Base-by-base conservation (phyloP, 2,797 vertebrate species). In the Gallinago nigripennis region DNA sequence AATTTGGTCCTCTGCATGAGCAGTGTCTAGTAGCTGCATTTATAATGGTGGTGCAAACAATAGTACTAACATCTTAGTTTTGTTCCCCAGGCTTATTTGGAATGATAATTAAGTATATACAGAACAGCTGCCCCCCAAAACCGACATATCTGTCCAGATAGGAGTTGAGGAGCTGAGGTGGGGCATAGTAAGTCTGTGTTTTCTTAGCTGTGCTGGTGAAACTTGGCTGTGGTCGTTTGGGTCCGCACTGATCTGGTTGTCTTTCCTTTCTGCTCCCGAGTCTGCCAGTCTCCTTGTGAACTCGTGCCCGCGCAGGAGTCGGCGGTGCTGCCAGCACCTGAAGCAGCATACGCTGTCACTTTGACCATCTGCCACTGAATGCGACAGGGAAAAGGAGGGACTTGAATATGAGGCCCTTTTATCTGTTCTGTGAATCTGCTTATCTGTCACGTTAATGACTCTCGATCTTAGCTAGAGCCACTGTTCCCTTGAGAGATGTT, bases 291-390 rank as follows among this genome's bases (percentile, higher is more conserved):
- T 71, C 39, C 0, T 0, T 12, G 16, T 56, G 72, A 90, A 70
- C 82, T 90, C 1, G 0, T 54, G 77, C 53, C 56, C 46, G 25
- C 1, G 5, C 33, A 23, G 90, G 64, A 88, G 86, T 64, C 58
- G 28, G 78, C 78, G 64, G 28, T 8, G 43, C 81, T 89, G 75
- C 80, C 77, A 65, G 6, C 83, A 96, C 90, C 91, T 93, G 91
- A 95, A 93, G 86, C 73, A 71, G 70, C 93, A 75, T 71, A 68
- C 92, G 86, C 64, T 94, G 90, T 95, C 75, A 17, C 81, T 95
- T 86, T 24, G 81, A 68, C 94, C 92, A 93, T 96, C 94, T 96
- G 94, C 75, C 25, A 2, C 64, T 63, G 39, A 71, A 45, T 4
- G 2, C 25, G 53, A 58, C 25, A 33, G 54, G 66, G 82, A 84